Base-by-base conservation (phyloP, 2,797 vertebrate genomes). In the Coluber constrictor region DNA sequence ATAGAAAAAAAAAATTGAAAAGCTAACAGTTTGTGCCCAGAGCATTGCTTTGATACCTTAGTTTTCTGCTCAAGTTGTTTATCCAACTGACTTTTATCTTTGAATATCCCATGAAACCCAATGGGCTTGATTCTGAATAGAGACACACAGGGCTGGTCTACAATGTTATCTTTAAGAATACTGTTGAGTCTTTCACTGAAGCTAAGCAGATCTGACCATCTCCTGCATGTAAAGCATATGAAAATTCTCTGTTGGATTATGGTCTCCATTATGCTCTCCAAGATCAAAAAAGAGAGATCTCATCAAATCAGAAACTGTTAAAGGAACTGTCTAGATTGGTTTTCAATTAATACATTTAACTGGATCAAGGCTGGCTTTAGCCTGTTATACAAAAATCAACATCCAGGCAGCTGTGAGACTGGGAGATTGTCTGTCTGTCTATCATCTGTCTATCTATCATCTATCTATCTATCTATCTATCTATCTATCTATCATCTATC, bases 381-480 rank as follows among this genome's bases (percentile, higher is more conserved):
- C 18, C 20, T 79, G 37, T 79, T 79, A 25, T 79, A 11, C 20
- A 79, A 79, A 37, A 79, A 37, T 37, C 32, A 79, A 79, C 18
- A 11, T 4, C 37, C 37, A 43, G 37, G 9, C 18, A 43, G 7
- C 47, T 51, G 47, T 7, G 47, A 51, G 47, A 51, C 47, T 51
- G 43, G 43, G 43, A 43, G 43, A 3, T 4, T 25, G 27, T n/a
- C 11, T 63, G 11, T 32, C 66, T 32, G 2, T 32, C 29, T 66
- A n/a, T n/a, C n/a, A 1, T 32, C 63, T 70, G 0, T 29, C 11
- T 13, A 0, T 27, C 27, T n/a, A 0, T 0, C 7, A 0, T 1
- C 10, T 27, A 0, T 5, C 20, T 2, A 2, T 10, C 18, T 18
- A 5, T 56, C 55, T 23, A 3, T 20, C 16, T 11, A 9, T 51